These are phyloP conservation scores for Limanda limanda DNA, from an alignment of 2,113 vertebrate genomes.

Conservation along the genomic window DNA sequence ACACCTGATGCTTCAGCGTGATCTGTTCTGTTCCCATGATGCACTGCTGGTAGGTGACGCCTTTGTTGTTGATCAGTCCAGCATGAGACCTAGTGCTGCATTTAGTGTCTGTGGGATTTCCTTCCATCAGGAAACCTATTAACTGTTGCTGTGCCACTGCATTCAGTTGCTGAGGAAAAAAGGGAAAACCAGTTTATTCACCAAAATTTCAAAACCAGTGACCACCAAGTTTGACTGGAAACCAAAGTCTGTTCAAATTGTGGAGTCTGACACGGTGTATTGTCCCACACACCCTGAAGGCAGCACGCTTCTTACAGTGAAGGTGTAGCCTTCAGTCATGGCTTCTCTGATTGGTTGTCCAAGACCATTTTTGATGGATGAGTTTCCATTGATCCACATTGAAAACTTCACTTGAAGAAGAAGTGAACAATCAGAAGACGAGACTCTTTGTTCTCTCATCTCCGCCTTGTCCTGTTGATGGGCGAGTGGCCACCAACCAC, in stretches of 20 bases:
- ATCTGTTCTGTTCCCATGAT: slow-evolving; percentile 31
- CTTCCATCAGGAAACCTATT: neutral
- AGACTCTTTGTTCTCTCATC: too few relatives aligned
- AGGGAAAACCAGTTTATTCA: neutral
- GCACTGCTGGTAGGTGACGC: slow-evolving; percentile 2
- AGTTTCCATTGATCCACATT: slow-evolving; percentile 44
- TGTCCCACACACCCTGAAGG: slow-evolving; percentile 27
- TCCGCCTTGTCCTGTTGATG: too few relatives aligned
- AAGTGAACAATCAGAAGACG: too few relatives aligned
- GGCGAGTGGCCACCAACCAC: too few relatives aligned
- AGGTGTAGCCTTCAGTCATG: neutral
- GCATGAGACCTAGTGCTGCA: neutral
- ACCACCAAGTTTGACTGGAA: neutral
- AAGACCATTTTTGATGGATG: too few relatives aligned
- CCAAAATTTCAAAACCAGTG: too few relatives aligned
- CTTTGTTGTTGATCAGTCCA: neutral
- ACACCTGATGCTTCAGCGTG: neutral
- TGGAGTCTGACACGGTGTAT: neutral
- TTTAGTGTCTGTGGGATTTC: slow-evolving; percentile 21
- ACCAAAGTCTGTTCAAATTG: neutral
- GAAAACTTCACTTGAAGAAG: slow-evolving; percentile 7
- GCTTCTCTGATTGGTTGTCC: slow-evolving; percentile 24
- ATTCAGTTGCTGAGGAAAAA: slow-evolving; percentile 12
- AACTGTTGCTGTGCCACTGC: neutral
- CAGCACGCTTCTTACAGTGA: slow-evolving; percentile 6